Conservation (phyloP, 2,888 invertebrate species). For the Drosophila flavopinicola region DNA sequence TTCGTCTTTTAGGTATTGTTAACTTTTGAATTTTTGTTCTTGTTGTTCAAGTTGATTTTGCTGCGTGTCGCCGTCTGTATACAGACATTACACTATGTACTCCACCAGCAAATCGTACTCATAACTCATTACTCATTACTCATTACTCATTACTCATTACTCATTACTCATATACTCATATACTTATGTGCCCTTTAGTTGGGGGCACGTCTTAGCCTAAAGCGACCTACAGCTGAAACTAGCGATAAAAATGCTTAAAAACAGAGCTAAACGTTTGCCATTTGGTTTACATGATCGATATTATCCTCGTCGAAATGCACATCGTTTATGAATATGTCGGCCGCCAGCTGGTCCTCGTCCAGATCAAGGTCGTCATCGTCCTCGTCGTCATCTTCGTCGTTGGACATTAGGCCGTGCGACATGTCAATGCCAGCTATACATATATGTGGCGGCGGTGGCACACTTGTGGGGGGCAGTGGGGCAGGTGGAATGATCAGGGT, state of each 20-base stretch:
- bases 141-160: conserved; percentile 2
- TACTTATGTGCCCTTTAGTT: conserved; percentile 30
- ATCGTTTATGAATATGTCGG: conserved; percentile 83
- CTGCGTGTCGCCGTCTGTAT: conserved; percentile 45
- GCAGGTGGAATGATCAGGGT: conserved; percentile 84
- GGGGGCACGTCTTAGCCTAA: conserved; percentile 62
- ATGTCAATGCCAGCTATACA: conserved; percentile 83
- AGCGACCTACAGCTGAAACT: conserved; percentile 69
- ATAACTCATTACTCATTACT: neutral
- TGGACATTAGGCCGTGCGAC: conserved; percentile 78
- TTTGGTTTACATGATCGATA: conserved; percentile 82
- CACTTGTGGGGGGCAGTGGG: conserved; percentile 84
- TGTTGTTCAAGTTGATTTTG: conserved; percentile 41
- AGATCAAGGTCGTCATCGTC: conserved; percentile 80
- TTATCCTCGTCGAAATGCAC: conserved; percentile 81
- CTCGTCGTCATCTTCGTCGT: conserved; percentile 76
- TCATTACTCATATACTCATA: conserved; percentile 16
- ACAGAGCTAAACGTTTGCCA: conserved; percentile 83
- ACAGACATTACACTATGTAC: conserved; percentile 27
- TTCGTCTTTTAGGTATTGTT: conserved; percentile 81
- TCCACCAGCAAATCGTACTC: conserved; percentile 26
- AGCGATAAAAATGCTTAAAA: conserved; percentile 68
- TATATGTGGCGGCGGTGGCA: conserved; percentile 84
- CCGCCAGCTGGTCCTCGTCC: conserved; percentile 80
- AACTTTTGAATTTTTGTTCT: conserved; percentile 81